Conservation (phyloP, 2,113 vertebrate genomes). For the Rissa tridactyla region DNA sequence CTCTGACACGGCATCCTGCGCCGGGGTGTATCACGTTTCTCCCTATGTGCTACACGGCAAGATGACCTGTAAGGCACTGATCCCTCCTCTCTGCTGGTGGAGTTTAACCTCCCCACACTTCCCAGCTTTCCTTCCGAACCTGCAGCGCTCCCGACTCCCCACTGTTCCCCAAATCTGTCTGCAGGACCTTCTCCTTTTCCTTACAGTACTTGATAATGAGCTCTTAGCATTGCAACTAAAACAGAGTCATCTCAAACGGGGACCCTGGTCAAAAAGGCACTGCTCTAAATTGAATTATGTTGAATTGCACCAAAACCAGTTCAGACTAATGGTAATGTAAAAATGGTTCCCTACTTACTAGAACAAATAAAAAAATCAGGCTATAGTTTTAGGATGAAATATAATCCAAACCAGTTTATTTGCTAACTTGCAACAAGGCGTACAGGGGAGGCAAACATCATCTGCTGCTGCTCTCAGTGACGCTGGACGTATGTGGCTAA, state of each 20-base stretch:
- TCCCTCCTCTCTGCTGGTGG: background rate
- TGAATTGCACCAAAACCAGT: background rate
- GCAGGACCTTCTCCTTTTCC: background rate
- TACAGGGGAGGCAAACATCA: background rate
- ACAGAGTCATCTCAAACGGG: background rate
- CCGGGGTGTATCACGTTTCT: background rate
- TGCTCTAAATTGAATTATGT: background rate
- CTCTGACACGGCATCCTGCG: background rate
- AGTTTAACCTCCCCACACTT: background rate
- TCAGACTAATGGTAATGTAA: background rate
- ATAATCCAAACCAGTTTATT: background rate
- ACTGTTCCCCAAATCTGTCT: background rate
- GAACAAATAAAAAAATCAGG: background rate
- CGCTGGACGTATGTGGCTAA: background rate
- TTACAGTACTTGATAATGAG: background rate
- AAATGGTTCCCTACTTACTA: background rate
- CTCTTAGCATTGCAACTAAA: background rate
- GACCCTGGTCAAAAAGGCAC: background rate
- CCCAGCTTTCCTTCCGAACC: background rate
- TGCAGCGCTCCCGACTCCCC: accelerated
- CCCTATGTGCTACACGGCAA: background rate
- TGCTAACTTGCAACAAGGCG: background rate
- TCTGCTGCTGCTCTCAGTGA: background rate
- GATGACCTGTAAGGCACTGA: background rate
- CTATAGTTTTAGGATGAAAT: background rate